phyloP scores from a whole-genome alignment of 2,797 vertebrate genomes.

The Urocyon cinereoargenteus region DNA sequence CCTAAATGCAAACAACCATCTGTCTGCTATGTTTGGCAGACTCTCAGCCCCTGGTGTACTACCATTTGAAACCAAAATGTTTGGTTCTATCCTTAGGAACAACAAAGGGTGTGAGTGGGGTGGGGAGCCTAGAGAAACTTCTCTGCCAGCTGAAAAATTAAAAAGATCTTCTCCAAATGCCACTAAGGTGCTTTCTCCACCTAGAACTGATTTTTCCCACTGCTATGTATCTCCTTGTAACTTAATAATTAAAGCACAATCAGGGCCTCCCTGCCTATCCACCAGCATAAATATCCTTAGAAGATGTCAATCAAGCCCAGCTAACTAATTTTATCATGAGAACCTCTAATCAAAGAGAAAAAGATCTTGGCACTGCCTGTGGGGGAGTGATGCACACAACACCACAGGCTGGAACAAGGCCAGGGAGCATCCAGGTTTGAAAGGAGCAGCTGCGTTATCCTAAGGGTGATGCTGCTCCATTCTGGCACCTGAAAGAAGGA shows the following conservation, averaged over 20 bases:
- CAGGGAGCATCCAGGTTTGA: neutral
- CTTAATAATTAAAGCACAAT: conserved; percentile 64
- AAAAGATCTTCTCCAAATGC: conserved; percentile 10
- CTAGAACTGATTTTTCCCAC: neutral
- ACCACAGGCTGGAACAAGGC: neutral
- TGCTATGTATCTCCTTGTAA: conserved; percentile 2
- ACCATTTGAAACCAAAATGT: neutral
- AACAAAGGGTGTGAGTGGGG: neutral
- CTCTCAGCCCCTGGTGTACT: too few relatives aligned
- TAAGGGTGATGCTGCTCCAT: neutral
- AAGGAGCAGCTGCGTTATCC: conserved; percentile 30
- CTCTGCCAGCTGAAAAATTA: neutral
- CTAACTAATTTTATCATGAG: conserved; percentile 54
- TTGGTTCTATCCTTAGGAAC: neutral
- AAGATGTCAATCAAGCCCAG: conserved; percentile 36
- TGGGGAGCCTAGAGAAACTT: neutral
- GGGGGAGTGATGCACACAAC: neutral
- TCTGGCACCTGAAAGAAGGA: conserved; percentile 39
- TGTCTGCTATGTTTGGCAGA: neutral
- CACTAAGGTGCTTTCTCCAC: neutral
- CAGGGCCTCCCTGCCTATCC: neutral
- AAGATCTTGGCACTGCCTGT: neutral
- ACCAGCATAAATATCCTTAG: conserved; percentile 30
- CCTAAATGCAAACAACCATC: neutral
- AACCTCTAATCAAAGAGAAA: conserved; percentile 38